These are phyloP conservation scores for Polyommatus iphigenia DNA, from an alignment of 2,888 invertebrate species.

Conservation along the genomic window DNA sequence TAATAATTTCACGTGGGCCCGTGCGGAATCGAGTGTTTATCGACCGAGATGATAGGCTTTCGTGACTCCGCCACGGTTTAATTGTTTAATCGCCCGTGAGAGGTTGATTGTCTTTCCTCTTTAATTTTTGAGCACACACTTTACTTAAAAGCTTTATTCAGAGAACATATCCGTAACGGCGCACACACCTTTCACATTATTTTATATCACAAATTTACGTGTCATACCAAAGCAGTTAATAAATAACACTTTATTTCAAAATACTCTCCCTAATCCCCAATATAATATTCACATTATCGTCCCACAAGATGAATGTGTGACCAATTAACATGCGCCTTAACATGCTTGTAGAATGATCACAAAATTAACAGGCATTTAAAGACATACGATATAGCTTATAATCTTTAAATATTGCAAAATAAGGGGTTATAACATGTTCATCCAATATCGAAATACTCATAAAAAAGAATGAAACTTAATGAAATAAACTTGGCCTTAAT, in stretches of 20 bases:
- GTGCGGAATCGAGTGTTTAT: slow-evolving; percentile 1
- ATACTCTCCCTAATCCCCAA: background rate
- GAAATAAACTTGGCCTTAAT: slow-evolving; percentile 26
- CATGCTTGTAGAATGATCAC: background rate
- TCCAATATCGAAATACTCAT: slow-evolving; percentile 21
- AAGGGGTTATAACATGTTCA: background rate
- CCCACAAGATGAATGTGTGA: background rate
- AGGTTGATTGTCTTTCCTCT: background rate
- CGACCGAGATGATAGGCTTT: background rate
- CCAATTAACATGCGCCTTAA: background rate
- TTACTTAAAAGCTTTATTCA: background rate
- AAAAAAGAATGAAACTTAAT: slow-evolving; percentile 29
- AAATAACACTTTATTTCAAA: background rate
- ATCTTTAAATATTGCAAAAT: slow-evolving; percentile 23
- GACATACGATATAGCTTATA: background rate
- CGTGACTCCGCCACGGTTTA: background rate
- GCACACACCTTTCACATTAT: background rate
- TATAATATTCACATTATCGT: background rate
- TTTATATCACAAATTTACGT: background rate
- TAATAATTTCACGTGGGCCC: slow-evolving; percentile 16
- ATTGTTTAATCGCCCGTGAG: slow-evolving; percentile 9
- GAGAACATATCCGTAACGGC: background rate
- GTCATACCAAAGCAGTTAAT: background rate
- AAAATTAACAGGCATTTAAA: slow-evolving; percentile 2
- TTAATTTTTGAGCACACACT: background rate